Conservation (phyloP, 1,140 invertebrate species). For the Eriosoma lanigerum region DNA sequence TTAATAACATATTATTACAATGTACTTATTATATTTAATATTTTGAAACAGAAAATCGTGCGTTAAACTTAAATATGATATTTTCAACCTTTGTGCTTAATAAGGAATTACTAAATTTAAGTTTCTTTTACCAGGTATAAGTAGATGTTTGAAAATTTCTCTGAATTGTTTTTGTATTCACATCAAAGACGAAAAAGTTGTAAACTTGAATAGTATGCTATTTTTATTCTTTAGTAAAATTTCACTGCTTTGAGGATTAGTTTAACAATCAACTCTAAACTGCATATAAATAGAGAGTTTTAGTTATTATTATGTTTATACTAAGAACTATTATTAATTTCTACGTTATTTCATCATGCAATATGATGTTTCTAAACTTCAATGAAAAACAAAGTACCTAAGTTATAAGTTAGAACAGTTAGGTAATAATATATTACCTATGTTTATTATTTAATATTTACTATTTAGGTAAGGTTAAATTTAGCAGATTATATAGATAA, state of each 20-base stretch:
- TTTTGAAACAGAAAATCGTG: background rate
- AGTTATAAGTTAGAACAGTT: too few relatives aligned
- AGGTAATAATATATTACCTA: too few relatives aligned
- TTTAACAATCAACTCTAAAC: background rate
- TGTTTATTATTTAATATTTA: too few relatives aligned
- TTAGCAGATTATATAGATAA: too few relatives aligned
- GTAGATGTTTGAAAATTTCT: background rate
- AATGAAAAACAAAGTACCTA: too few relatives aligned
- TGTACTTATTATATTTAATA: too few relatives aligned
- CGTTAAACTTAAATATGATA: background rate
- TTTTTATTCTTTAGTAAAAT: background rate
- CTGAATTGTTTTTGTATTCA: background rate
- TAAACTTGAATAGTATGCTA: background rate
- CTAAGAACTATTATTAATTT: too few relatives aligned
- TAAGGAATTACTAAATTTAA: constrained; percentile 2
- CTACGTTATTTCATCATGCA: too few relatives aligned
- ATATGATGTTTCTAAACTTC: too few relatives aligned
- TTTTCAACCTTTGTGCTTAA: background rate
- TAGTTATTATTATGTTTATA: background rate
- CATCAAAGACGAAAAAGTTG: constrained; percentile 9
- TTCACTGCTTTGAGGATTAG: background rate
- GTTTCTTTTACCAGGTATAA: background rate
- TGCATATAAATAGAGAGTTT: background rate
- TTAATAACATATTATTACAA: too few relatives aligned
- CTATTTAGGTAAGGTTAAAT: too few relatives aligned